Conservation (phyloP, 2,888 invertebrate species). For the Margaritifera margaritifera region DNA sequence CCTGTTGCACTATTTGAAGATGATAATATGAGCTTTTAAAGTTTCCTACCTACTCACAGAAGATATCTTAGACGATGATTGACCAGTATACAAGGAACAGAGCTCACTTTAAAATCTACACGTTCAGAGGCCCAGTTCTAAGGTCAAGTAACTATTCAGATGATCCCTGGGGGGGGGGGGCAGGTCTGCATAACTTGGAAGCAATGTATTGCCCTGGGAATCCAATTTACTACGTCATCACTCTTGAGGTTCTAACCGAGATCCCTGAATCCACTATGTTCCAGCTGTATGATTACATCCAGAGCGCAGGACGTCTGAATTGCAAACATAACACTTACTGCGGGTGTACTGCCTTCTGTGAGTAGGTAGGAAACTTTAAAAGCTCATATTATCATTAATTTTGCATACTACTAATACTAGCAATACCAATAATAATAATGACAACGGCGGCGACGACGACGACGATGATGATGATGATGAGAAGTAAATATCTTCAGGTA, state of each 20-base stretch:
- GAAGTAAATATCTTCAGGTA: no score
- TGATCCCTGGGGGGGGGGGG: slow-evolving; percentile 49
- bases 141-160: slow-evolving; percentile 48
- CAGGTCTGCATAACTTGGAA: slow-evolving; percentile 49
- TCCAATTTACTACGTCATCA: slow-evolving; percentile 57
- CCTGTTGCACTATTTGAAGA: no score
- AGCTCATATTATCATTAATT: no score
- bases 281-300: slow-evolving; percentile 39
- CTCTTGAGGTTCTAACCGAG: slow-evolving; percentile 47
- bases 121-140: slow-evolving; percentile 47
- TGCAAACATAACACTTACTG: slow-evolving; percentile 55
- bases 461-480: no score
- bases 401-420: no score
- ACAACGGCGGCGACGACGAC: no score
- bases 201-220: slow-evolving; percentile 60
- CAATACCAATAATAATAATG: no score
- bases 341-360: slow-evolving; percentile 54
- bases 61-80: slow-evolving; percentile 24
- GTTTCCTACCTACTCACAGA: slow-evolving; percentile 18
- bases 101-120: slow-evolving; percentile 38
- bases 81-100: slow-evolving; percentile 34
- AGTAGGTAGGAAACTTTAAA: slow-evolving; percentile 9
- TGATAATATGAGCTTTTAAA: no score
- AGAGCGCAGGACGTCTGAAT: slow-evolving; percentile 50
- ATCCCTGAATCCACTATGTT: slow-evolving; percentile 45